A percentile compares a stretch with the other conserved stretches of the same genome.
These are phyloP conservation scores for Acridotheres tristis DNA, from an alignment of 2,797 vertebrate species.

Conservation along the genomic window DNA sequence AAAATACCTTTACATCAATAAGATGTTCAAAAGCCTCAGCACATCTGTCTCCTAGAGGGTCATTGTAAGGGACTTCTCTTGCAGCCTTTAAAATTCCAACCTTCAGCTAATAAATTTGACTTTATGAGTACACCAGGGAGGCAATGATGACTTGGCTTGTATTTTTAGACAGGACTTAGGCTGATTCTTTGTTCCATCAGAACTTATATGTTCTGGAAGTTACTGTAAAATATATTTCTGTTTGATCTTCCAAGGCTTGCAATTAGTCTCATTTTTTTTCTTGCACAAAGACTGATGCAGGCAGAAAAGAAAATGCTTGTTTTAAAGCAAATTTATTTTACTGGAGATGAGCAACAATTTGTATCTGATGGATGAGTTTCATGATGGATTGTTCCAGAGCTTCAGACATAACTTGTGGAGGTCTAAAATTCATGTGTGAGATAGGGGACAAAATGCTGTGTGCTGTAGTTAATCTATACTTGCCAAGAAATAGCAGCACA, in stretches of 20 bases:
- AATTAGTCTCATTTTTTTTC: background rate
- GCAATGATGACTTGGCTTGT: background rate
- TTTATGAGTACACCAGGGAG: background rate
- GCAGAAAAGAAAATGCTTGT: background rate
- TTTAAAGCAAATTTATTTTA: background rate
- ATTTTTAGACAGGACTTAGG: background rate
- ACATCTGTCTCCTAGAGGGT: background rate
- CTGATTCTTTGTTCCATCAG: background rate
- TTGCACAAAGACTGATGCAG: background rate
- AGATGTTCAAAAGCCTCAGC: background rate
- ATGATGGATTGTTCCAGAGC: background rate
- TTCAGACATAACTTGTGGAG: background rate
- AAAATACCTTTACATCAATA: background rate
- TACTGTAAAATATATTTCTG: background rate
- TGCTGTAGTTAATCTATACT: background rate
- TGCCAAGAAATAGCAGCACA: background rate
- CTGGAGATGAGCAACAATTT: background rate
- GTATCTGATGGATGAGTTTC: background rate
- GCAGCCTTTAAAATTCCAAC: background rate
- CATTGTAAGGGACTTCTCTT: background rate
- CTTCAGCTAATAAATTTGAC: background rate
- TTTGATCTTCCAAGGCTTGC: conserved; percentile 2
- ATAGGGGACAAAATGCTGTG: background rate
- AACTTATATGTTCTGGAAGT: background rate
- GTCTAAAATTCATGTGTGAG: background rate